Evolutionary conservation across 2,888 invertebrate genomes (phyloP).

Genomic region (Pomacea canaliculata): DNA sequence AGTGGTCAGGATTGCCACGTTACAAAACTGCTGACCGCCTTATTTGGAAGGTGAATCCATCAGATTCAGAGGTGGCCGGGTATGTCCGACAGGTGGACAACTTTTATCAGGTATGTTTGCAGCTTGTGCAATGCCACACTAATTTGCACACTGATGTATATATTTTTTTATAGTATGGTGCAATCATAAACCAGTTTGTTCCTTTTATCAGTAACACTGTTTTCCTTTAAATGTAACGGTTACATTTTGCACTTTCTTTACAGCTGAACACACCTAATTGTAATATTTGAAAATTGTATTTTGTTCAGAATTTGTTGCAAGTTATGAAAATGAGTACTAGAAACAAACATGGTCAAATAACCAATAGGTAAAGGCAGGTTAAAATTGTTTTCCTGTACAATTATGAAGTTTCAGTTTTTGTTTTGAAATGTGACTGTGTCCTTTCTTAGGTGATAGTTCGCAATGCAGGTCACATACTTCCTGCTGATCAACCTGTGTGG

Average conservation of each 20-base stretch:
- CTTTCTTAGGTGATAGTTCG: constrained; percentile 59
- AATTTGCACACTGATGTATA: no score
- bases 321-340: no score
- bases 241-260: no score
- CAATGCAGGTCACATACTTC: constrained; percentile 65
- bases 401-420: neutral
- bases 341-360: no score
- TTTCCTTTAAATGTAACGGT: no score
- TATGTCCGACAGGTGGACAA: constrained; percentile 61
- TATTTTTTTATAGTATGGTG: no score
- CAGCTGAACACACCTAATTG: no score
- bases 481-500: constrained; percentile 65
- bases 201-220: neutral
- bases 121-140: neutral
- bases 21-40: constrained; percentile 76
- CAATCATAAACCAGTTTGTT: neutral
- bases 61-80: constrained; percentile 65
- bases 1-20: constrained; percentile 77
- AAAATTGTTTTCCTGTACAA: no score
- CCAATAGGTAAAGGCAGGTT: no score
- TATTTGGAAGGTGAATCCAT: constrained; percentile 75
- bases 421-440: neutral
- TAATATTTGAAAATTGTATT: no score
- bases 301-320: no score
- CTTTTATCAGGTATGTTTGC: constrained; percentile 58